A percentile compares a stretch with the other conserved stretches of the same genome.
Evolutionary conservation across 2,797 vertebrate species (phyloP).

Genomic region (Oryzias dopingdopingensis): DNA sequence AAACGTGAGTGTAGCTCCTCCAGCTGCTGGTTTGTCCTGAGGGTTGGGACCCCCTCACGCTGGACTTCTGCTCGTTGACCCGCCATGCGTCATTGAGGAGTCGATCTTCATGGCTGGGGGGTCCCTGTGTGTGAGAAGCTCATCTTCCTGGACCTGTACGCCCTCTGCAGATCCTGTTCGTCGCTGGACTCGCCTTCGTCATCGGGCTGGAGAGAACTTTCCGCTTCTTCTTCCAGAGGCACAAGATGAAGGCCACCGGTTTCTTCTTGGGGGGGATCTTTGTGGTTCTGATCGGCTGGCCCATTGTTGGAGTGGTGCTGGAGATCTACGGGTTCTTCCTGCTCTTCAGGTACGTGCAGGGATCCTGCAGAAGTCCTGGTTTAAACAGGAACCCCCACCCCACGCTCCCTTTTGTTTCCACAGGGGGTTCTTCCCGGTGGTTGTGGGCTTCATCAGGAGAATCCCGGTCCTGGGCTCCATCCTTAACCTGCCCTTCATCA

Average conservation of each 20-base stretch:
- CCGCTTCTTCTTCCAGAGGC: conserved; percentile 98
- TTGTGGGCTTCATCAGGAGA: conserved; percentile 94
- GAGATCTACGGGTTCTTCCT: conserved; percentile 98
- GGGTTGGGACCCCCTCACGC: too few relatives aligned
- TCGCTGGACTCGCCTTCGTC: conserved; percentile 93
- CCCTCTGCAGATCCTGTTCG: conserved; percentile 88
- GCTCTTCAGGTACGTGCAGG: conserved; percentile 86
- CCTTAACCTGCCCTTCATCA: conserved; percentile 95
- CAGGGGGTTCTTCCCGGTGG: conserved; percentile 97
- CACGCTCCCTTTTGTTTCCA: neutral
- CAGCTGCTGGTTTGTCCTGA: neutral
- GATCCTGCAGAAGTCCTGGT: too few relatives aligned
- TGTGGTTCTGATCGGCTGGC: conserved; percentile 96
- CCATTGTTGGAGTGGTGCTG: conserved; percentile 92
- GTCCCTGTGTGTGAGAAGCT: too few relatives aligned
- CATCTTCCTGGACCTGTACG: neutral
- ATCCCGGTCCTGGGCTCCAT: conserved; percentile 92
- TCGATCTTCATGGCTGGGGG: too few relatives aligned
- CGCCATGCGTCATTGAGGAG: too few relatives aligned
- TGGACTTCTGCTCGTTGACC: too few relatives aligned
- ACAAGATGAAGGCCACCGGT: conserved; percentile 94
- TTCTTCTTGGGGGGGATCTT: conserved; percentile 96
- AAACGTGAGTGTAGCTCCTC: conserved; percentile 50
- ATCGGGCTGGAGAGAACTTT: conserved; percentile 97
- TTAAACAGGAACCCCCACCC: neutral